These are phyloP conservation scores for Odontamblyopus rebecca DNA, from an alignment of 2,797 vertebrate genomes.

Conservation along the genomic window DNA sequence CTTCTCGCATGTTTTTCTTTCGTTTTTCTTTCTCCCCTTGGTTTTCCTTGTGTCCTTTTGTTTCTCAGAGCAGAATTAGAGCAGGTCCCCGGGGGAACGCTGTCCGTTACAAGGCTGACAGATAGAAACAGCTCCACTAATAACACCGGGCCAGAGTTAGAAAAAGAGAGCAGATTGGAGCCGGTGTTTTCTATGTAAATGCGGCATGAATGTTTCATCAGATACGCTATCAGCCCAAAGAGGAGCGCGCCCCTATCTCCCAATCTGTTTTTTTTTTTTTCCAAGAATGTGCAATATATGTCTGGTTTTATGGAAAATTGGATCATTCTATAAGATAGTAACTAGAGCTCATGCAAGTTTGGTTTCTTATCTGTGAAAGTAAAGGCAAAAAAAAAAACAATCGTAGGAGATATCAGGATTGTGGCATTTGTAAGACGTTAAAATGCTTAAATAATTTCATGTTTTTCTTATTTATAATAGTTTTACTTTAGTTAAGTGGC, in stretches of 20 bases:
- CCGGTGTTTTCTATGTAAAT: constrained; percentile 38
- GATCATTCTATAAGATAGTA: neutral
- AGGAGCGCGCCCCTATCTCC: neutral
- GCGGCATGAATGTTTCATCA: constrained; percentile 56
- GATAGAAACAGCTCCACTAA: constrained; percentile 60
- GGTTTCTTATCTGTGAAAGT: neutral
- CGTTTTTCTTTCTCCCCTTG: neutral
- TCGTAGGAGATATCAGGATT: neutral
- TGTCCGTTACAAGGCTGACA: constrained; percentile 59
- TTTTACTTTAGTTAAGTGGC: too few species aligned
- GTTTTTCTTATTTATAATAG: too few species aligned
- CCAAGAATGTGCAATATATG: neutral
- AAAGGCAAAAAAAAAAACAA: neutral
- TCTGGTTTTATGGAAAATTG: neutral
- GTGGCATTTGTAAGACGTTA: neutral
- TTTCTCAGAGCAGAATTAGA: constrained; percentile 57
- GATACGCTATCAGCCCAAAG: constrained; percentile 24
- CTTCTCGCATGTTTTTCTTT: neutral
- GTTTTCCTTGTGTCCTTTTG: constrained; percentile 12
- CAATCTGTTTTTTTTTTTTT: neutral
- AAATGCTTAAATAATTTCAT: too few species aligned
- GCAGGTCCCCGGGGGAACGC: constrained; percentile 49
- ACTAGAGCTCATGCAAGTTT: neutral
- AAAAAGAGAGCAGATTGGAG: constrained; percentile 28
- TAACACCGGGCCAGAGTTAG: constrained; percentile 43